Conservation (phyloP, 2,797 vertebrate species). For the Alca torda region DNA sequence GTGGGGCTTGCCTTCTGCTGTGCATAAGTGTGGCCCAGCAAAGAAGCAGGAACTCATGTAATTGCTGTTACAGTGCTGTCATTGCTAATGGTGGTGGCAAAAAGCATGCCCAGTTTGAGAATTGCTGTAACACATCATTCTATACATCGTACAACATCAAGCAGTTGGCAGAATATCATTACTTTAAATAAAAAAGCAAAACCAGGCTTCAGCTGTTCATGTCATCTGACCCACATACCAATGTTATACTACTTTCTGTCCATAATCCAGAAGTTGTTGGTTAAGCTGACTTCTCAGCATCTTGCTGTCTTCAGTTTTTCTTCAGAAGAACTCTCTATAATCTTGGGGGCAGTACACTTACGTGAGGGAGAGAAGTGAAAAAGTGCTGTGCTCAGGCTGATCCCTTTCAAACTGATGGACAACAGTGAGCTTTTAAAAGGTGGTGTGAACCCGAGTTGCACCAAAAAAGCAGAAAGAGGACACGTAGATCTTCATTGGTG, state of each 20-base stretch:
- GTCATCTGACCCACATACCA: not conserved
- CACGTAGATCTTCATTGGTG: not conserved
- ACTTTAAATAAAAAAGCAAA: not conserved
- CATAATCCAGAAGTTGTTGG: not conserved
- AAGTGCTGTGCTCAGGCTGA: not conserved
- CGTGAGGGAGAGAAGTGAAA: not conserved
- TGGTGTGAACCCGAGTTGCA: not conserved
- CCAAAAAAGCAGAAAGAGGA: not conserved
- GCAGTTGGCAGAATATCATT: not conserved
- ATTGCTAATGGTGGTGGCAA: not conserved
- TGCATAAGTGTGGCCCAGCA: not conserved
- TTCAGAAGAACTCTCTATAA: not conserved
- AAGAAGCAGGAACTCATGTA: accelerated
- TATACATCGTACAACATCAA: not conserved
- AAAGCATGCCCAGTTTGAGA: not conserved
- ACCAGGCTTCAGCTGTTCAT: accelerated
- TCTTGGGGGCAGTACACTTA: no score
- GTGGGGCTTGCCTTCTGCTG: not conserved
- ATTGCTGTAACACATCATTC: not conserved
- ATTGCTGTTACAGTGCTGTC: not conserved
- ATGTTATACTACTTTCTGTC: not conserved
- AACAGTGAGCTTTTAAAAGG: not conserved
- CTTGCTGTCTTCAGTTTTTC: not conserved
- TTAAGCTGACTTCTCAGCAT: not conserved
- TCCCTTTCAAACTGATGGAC: not conserved